These are phyloP conservation scores for Euspilapteryx auroguttella DNA, from an alignment of 2,888 invertebrate genomes.

Conservation along the genomic window DNA sequence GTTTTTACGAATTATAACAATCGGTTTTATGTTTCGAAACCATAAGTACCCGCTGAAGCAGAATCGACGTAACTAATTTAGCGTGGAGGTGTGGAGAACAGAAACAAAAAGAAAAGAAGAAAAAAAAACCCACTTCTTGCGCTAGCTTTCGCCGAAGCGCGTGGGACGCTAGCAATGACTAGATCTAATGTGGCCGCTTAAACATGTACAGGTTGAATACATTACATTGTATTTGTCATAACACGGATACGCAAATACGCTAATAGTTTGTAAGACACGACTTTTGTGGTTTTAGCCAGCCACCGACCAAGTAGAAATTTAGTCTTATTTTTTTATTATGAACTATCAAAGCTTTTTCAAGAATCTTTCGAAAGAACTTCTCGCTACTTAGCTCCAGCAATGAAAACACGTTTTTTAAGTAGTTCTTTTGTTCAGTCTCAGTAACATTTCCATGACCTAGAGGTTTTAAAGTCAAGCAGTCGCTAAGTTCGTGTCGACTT, in stretches of 20 bases:
- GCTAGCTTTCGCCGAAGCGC: constrained; percentile 18
- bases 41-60: constrained; percentile 15
- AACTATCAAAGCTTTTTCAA: too few species aligned
- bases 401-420: too few species aligned
- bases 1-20: constrained; percentile 18
- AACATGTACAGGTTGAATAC: constrained; percentile 44
- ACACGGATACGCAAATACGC: constrained; percentile 1
- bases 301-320: too few species aligned
- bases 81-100: too few species aligned
- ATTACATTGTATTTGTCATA: constrained; percentile 9
- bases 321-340: too few species aligned
- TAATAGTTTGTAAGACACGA: too few species aligned
- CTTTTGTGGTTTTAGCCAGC: too few species aligned
- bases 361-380: too few species aligned
- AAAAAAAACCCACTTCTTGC: constrained; percentile 17
- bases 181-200: constrained; percentile 29
- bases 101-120: too few species aligned
- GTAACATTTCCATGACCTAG: neutral
- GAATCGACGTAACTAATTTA: too few species aligned
- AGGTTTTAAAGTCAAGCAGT: neutral
- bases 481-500: constrained; percentile 5
- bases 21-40: constrained; percentile 20
- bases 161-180: constrained; percentile 28
- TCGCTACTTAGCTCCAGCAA: too few species aligned
- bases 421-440: neutral